Evolutionary conservation across 1,140 invertebrate genomes (phyloP).

Genomic region (Propsilocerus akamusi): DNA sequence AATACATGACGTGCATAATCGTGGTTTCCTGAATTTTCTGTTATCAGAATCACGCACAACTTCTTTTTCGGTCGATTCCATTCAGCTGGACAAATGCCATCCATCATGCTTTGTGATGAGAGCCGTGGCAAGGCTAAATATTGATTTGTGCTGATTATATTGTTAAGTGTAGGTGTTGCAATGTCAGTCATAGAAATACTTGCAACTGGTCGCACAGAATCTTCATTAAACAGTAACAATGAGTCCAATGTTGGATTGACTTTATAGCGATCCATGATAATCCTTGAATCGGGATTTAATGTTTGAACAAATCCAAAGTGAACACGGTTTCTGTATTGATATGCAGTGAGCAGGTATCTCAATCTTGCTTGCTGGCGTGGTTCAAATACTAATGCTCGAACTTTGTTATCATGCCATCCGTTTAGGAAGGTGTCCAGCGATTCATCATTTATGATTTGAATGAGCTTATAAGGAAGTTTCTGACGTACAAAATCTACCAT

Average conservation of each 20-base stretch:
- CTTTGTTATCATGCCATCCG: conserved; percentile 80
- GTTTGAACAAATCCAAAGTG: conserved; percentile 61
- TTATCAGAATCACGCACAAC: conserved; percentile 74
- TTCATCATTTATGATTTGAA: conserved; percentile 46
- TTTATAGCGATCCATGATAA: conserved; percentile 46
- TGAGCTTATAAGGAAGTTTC: conserved; percentile 65
- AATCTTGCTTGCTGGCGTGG: conserved; percentile 53
- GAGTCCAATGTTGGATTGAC: conserved; percentile 63
- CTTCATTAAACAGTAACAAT: conserved; percentile 82
- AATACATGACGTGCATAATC: conserved; percentile 39
- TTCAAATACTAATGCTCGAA: conserved; percentile 77
- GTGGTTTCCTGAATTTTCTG: conserved; percentile 41
- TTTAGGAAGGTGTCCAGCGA: conserved; percentile 63
- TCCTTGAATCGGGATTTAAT: conserved; percentile 27
- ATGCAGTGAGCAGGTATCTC: conserved; percentile 76
- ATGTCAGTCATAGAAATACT: conserved; percentile 79
- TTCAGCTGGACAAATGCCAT: conserved; percentile 65
- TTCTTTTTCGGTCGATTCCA: conserved; percentile 61
- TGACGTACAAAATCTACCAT: conserved; percentile 70
- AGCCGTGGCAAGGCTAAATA: conserved; percentile 73
- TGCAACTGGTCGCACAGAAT: conserved; percentile 57
- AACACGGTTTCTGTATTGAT: conserved; percentile 63
- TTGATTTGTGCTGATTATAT: conserved; percentile 76
- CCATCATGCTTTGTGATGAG: conserved; percentile 63
- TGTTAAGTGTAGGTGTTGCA: conserved; percentile 65